Base-by-base conservation (phyloP, 2,113 vertebrate species). In the Natator depressus region DNA sequence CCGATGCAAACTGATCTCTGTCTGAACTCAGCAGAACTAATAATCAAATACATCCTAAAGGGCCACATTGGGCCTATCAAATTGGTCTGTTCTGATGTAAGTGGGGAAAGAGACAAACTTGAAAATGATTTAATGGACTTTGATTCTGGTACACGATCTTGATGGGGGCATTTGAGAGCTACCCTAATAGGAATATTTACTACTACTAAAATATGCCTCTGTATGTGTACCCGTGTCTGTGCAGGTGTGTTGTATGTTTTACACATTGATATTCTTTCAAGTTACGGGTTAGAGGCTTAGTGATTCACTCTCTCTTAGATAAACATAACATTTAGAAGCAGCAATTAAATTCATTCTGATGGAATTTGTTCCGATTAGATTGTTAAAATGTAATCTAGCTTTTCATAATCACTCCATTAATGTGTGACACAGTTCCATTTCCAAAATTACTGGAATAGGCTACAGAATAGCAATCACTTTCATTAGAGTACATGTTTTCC, bases 241-340 rank as follows among this genome's bases (percentile, higher is more conserved):
- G 3, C 1, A 46, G 89, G 65, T 51, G 94, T 94, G 47, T 95
- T 86, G 90, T 90, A 85, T 82, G 85, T 85, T 25, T 80, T 65
- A 54, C 79, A 86, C 42, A 29, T 79, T 35, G 9, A 51, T 5
- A 84, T 76, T 69, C 29, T 72, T 82, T 84, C 46, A 91, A 47
- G 46, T 86, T 24, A 6, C 8, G 8, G 5, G 49, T 87, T 50
- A 94, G 96, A 80, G 92, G 65, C 81, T 92, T 87, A 86, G 38
- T 79, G 90, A 89, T 27, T 47, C 84, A 86, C 90, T 92, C 51
- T 93, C 87, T 82, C 29, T 80, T 84, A 90, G 85, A 92, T 53
- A 95, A 93, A 86, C 87, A 94, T 10, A 81, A 72, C 86, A 79
- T 93, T 96, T 94, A 97, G 91, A 84, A 94, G 47, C 65, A 90